phyloP scores from a whole-genome alignment of 2,113 vertebrate genomes.

The Piaya cayana region DNA sequence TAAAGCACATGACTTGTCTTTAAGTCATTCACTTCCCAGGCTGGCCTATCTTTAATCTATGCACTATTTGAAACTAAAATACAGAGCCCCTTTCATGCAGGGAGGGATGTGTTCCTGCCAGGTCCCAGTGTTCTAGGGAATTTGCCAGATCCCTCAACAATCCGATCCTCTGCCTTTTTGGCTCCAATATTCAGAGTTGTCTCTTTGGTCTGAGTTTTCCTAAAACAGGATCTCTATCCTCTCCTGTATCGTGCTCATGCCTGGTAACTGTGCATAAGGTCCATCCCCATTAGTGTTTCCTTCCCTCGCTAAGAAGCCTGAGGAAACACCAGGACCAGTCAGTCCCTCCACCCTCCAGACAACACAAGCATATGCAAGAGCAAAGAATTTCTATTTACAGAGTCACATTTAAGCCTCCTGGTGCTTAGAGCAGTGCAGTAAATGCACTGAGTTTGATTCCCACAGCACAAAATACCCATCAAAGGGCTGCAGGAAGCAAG shows the following conservation, averaged over 20 bases:
- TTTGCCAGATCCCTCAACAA: slow-evolving; percentile 53
- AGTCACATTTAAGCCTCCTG: neutral
- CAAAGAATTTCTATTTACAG: neutral
- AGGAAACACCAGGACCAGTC: neutral
- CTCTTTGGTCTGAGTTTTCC: neutral
- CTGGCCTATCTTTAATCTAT: neutral
- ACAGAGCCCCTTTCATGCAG: slow-evolving; percentile 39
- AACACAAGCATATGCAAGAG: neutral
- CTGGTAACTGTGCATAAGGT: neutral
- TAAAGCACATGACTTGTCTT: neutral
- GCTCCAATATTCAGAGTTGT: neutral
- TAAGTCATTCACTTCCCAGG: neutral
- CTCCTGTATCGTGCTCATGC: neutral
- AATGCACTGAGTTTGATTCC: neutral
- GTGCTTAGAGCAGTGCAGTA: neutral
- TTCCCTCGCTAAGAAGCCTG: neutral
- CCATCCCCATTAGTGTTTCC: neutral
- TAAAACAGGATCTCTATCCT: neutral
- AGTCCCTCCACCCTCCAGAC: neutral
- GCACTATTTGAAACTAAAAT: neutral
- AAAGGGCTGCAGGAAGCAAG: neutral
- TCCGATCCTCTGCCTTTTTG: slow-evolving; percentile 25
- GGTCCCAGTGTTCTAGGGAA: slow-evolving; percentile 44
- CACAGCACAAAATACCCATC: neutral
- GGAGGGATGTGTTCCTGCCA: slow-evolving; percentile 32